A percentile compares a stretch with the other conserved stretches of the same genome.
phyloP scores from a whole-genome alignment of 2,113 vertebrate genomes.

The Callipepla squamata region DNA sequence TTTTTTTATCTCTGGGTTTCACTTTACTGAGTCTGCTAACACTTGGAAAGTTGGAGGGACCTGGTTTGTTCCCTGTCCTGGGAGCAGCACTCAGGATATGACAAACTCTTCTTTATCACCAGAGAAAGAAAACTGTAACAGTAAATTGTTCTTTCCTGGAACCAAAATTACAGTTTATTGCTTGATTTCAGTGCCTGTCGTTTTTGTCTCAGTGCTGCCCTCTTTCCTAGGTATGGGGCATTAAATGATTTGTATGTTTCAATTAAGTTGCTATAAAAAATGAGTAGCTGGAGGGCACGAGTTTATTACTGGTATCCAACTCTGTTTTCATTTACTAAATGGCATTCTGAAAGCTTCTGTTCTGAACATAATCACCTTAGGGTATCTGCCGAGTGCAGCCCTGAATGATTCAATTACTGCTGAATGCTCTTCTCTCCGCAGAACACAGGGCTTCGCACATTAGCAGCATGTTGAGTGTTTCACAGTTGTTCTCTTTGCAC shows the following conservation, averaged over 20 bases:
- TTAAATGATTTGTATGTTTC: conserved; percentile 72
- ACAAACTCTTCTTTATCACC: conserved; percentile 27
- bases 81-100: not conserved
- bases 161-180: conserved; percentile 39
- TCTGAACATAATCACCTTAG: conserved; percentile 76
- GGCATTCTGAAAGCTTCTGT: conserved; percentile 76
- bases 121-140: conserved; percentile 39
- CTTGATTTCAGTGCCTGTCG: conserved; percentile 27
- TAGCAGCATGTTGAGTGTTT: conserved; percentile 44
- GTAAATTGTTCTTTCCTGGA: conserved; percentile 54
- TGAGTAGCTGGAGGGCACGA: conserved; percentile 69
- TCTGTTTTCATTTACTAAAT: conserved; percentile 79
- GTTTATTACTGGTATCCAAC: conserved; percentile 78
- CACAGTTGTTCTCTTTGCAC: conserved; percentile 41
- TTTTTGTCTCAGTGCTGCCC: conserved; percentile 47
- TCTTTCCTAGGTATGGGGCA: conserved; percentile 31
- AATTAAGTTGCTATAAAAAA: conserved; percentile 77
- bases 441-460: conserved; percentile 22
- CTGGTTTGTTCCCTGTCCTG: not conserved
- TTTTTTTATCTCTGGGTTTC: not conserved
- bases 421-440: conserved; percentile 59
- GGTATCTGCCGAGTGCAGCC: conserved; percentile 60
- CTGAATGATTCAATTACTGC: conserved; percentile 73
- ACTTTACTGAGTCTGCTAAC: not conserved
- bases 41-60: not conserved